phyloP scores from a whole-genome alignment of 1,140 invertebrate species.

The Drosophila triauraria region DNA sequence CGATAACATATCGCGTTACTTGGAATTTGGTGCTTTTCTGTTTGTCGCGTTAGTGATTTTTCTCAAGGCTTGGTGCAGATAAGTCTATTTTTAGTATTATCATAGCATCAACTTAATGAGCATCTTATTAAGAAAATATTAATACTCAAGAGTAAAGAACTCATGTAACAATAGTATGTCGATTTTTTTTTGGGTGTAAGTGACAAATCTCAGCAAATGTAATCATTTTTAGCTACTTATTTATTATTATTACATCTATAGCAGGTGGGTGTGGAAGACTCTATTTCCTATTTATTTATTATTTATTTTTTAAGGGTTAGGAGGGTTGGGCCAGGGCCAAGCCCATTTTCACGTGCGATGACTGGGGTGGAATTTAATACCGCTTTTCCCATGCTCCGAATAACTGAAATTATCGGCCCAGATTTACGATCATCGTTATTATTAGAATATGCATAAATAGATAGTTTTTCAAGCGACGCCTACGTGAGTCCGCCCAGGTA shows the following conservation, averaged over 20 bases:
- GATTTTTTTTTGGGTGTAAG: too few relatives aligned
- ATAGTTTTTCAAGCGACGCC: neutral
- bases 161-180: too few relatives aligned
- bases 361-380: neutral
- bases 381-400: conserved; percentile 6
- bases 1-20: too few relatives aligned
- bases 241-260: neutral
- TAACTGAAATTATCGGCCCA: conserved; percentile 11
- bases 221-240: conserved; percentile 2
- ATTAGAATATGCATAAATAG: conserved; percentile 1
- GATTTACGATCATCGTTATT: conserved; percentile 40
- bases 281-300: neutral
- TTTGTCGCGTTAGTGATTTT: too few relatives aligned
- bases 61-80: too few relatives aligned
- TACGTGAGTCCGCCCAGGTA: conserved; percentile 25
- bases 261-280: neutral
- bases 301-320: neutral
- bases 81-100: too few relatives aligned
- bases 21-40: too few relatives aligned
- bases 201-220: neutral
- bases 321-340: conserved; percentile 7
- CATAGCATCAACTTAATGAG: too few relatives aligned
- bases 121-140: too few relatives aligned
- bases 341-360: neutral
- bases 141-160: too few relatives aligned